Base-by-base conservation (phyloP, 1,140 invertebrate genomes). In the Drosophila kurseongensis region DNA sequence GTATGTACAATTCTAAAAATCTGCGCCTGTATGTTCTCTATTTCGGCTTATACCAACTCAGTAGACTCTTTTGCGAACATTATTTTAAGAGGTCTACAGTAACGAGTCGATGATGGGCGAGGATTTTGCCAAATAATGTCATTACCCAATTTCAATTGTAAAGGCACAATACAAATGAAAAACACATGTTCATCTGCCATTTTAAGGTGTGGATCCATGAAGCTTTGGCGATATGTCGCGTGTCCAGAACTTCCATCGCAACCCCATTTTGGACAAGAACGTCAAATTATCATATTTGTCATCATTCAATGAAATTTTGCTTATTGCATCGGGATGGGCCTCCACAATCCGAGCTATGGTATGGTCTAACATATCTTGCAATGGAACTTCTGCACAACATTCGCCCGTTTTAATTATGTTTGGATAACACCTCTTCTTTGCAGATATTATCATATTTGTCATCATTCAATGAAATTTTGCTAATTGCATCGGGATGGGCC, bases 301-400 rank as follows among this genome's bases (percentile, higher is more conserved):
- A 18, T 18, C 18, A 18, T 18, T 18, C 18, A 18, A 18, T 18
- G 10, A 41, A 13, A 55, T 55, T 55, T 36, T 8, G 36, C 36
- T 55, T 23, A 42, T 40, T 55, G 36, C 36, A 27, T 40, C n/a
- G 38, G 52, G 18, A 38, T 41, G 52, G 36, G 16, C 52, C 38
- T 55, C 52, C 14, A 23, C 16, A 55, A 42, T 55, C 18, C 44
- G 44, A 10, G 9, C 16, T 23, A 45, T 45, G 5, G 16, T 45
- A 45, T 44, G 44, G 44, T 61, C 44, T 40, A 61, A 40, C 58
- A 61, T 61, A 27, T 61, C 58, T 61, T 61, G 32, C 44, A 61
- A 61, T 10, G 32, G 45, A 51, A 61, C 59, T 40, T 61, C 59
- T 36, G 44, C 32, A 27, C 58, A 50, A 48, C 58, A 32, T 61